A percentile compares a stretch with the other conserved stretches of the same genome.
Evolutionary conservation across 2,888 invertebrate genomes (phyloP).

Genomic region (Platycnemis pennipes): DNA sequence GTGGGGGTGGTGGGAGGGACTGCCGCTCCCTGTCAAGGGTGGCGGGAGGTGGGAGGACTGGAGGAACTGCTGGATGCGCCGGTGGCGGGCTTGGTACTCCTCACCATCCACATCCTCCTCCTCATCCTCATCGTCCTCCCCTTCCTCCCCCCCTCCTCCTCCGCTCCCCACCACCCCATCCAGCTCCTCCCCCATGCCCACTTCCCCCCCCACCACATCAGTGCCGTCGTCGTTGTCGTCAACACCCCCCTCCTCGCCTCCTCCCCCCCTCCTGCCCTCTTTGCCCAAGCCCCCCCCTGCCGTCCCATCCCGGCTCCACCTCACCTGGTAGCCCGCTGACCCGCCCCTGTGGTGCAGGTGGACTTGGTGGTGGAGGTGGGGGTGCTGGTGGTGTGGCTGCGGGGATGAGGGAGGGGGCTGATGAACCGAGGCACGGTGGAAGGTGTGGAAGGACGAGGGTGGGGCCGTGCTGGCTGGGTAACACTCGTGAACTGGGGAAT

Average conservation of each 20-base stretch:
- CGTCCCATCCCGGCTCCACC: slow-evolving; percentile 67
- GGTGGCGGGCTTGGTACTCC: slow-evolving; percentile 61
- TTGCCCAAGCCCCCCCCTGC: slow-evolving; percentile 32
- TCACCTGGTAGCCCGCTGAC: slow-evolving; percentile 64
- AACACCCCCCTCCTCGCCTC: not conserved
- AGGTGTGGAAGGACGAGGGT: slow-evolving; percentile 81
- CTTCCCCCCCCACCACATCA: slow-evolving; percentile 42
- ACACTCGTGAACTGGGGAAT: slow-evolving; percentile 75
- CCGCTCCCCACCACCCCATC: slow-evolving; percentile 41
- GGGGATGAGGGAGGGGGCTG: slow-evolving; percentile 56
- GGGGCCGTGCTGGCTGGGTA: slow-evolving; percentile 68
- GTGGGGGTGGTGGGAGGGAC: slow-evolving; percentile 43
- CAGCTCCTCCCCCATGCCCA: slow-evolving; percentile 30
- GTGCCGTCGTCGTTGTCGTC: slow-evolving; percentile 29
- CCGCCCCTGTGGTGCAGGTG: slow-evolving; percentile 71
- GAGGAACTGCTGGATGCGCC: slow-evolving; percentile 68
- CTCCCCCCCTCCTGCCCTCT: slow-evolving; percentile 34
- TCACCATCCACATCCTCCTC: slow-evolving; percentile 47
- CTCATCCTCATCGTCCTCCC: slow-evolving; percentile 48
- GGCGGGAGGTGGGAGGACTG: slow-evolving; percentile 75
- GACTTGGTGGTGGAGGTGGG: slow-evolving; percentile 79
- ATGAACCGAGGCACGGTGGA: slow-evolving; percentile 87
- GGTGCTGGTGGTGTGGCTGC: slow-evolving; percentile 78
- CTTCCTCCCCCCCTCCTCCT: slow-evolving; percentile 35
- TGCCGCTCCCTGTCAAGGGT: slow-evolving; percentile 66